phyloP scores from a whole-genome alignment of 2,888 invertebrate species.

The Mechanitis mazaeus region DNA sequence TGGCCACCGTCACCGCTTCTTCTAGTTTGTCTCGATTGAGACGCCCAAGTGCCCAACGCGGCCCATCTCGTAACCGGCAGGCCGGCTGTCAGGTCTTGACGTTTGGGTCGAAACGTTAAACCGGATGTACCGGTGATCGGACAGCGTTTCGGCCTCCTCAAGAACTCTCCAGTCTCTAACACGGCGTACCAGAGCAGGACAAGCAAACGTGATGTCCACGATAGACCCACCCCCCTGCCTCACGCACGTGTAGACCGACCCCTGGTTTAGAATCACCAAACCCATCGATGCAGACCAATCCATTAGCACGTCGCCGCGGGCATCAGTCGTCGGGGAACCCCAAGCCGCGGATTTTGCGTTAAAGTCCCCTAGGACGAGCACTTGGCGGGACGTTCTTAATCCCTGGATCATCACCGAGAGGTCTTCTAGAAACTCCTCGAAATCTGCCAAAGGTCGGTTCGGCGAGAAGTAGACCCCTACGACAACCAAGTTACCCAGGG shows the following conservation, averaged over 20 bases:
- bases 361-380: too few species aligned
- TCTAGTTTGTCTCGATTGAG: too few species aligned
- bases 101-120: conserved; percentile 6
- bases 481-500: neutral
- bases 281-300: too few species aligned
- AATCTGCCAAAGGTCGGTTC: neutral
- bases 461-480: neutral
- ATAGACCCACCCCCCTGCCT: too few species aligned
- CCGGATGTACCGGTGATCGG: conserved; percentile 14
- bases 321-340: neutral
- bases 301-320: neutral
- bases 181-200: neutral
- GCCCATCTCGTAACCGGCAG: neutral
- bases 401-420: neutral
- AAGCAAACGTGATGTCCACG: too few species aligned
- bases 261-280: too few species aligned
- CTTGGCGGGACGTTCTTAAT: too few species aligned
- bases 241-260: too few species aligned
- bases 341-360: neutral
- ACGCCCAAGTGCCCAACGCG: too few species aligned
- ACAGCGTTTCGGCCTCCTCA: conserved; percentile 13
- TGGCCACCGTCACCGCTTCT: too few species aligned
- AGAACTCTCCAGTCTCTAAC: conserved; percentile 9
- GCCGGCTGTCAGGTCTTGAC: neutral
- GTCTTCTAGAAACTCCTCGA: neutral